These are phyloP conservation scores for Ceratoteleas bidentatus DNA, from an alignment of 1,140 invertebrate genomes.

Conservation along the genomic window DNA sequence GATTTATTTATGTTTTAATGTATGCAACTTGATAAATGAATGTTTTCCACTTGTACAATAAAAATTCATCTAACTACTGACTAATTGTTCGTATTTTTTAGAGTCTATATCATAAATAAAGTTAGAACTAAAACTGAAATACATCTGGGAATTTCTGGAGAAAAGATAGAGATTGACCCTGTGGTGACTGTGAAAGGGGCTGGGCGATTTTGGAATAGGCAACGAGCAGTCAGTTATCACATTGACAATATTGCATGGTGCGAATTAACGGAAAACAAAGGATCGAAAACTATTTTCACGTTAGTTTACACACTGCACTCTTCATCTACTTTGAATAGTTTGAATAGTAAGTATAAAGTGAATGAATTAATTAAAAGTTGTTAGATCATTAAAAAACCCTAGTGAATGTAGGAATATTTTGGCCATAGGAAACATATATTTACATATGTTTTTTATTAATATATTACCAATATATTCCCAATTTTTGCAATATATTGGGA, in stretches of 20 bases:
- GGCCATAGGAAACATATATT: no score
- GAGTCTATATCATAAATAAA: conserved; percentile 90
- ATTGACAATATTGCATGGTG: conserved; percentile 93
- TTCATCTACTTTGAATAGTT: conserved; percentile 63
- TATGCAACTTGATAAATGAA: no score
- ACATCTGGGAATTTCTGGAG: conserved; percentile 92
- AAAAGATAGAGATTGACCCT: conserved; percentile 95
- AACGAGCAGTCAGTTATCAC: conserved; percentile 88
- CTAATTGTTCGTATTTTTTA: no score
- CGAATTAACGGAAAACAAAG: conserved; percentile 88
- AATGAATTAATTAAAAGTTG: no score
- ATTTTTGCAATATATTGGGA: no score
- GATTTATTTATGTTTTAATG: no score
- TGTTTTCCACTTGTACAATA: no score
- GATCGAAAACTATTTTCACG: conserved; percentile 84
- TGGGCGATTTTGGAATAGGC: conserved; percentile 87
- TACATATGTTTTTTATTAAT: no score
- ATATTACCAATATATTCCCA: no score
- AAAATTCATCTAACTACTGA: no score
- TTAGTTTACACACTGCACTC: conserved; percentile 83
- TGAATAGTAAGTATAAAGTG: conserved; percentile 68
- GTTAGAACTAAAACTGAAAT: conserved; percentile 91
- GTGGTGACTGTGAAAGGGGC: conserved; percentile 86
- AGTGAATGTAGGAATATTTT: no score
- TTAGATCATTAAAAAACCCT: no score